phyloP scores from a whole-genome alignment of 1,140 invertebrate genomes.

The Drosophila kohkoa region DNA sequence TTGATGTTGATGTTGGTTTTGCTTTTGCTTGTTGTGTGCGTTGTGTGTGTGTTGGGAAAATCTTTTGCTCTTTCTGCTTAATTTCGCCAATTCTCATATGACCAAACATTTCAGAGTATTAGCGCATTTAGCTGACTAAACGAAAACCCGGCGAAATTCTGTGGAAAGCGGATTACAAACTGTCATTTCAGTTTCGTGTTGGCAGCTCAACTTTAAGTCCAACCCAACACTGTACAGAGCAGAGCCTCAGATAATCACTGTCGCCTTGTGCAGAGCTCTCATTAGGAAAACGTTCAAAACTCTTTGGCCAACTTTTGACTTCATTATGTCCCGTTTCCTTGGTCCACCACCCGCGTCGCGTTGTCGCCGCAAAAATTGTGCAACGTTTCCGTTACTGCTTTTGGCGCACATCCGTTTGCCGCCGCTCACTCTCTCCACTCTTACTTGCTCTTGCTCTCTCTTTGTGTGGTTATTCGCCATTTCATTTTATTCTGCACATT shows the following conservation, averaged over 20 bases:
- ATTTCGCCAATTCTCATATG: conserved; percentile 11
- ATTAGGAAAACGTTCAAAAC: conserved; percentile 81
- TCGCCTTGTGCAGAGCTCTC: conserved; percentile 71
- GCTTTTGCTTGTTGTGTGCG: neutral
- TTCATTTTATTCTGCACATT: conserved; percentile 83
- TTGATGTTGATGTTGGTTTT: conserved; percentile 2
- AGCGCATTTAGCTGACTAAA: conserved; percentile 2
- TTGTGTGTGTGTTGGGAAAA: conserved; percentile 1
- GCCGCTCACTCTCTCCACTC: conserved; percentile 42
- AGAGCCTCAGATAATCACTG: conserved; percentile 68
- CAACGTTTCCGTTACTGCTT: conserved; percentile 79
- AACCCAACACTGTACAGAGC: neutral
- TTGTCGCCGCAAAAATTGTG: conserved; percentile 80
- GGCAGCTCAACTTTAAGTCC: conserved; percentile 19
- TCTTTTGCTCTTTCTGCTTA: conserved; percentile 1
- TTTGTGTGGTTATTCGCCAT: conserved; percentile 74
- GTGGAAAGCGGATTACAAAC: conserved; percentile 25
- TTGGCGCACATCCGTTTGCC: conserved; percentile 78
- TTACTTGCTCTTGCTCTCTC: conserved; percentile 1
- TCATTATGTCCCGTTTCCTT: conserved; percentile 74
- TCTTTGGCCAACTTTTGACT: conserved; percentile 78
- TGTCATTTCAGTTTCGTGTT: conserved; percentile 15
- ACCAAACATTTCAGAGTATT: neutral
- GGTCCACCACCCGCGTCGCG: conserved; percentile 30
- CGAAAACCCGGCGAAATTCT: neutral